Percentiles rank a stretch among this genome's conserved stretches.
Conservation (phyloP, 92 coral and sea anemone genomes). For the Porites divaricata region DNA sequence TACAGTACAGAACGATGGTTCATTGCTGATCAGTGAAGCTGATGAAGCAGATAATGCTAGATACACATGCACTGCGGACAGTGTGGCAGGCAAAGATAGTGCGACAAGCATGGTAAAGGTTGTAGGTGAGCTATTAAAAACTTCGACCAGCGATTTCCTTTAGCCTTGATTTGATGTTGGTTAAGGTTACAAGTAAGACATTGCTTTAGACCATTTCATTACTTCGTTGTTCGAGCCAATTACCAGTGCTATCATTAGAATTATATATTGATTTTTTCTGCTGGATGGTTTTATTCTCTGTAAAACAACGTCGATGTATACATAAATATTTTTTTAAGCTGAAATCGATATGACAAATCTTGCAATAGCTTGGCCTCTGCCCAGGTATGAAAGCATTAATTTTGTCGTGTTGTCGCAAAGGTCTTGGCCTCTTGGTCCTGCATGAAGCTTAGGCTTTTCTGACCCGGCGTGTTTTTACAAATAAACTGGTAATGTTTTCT, state of each 20-base stretch:
- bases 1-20: constrained; percentile 47
- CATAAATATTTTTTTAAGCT: too few species aligned
- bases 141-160: background rate
- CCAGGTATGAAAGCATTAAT: too few species aligned
- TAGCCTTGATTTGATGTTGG: background rate
- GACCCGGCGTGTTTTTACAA: too few species aligned
- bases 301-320: too few species aligned
- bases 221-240: too few species aligned
- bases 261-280: too few species aligned
- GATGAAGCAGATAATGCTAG: constrained; percentile 31
- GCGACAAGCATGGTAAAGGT: constrained; percentile 46
- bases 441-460: background rate
- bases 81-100: constrained; percentile 54
- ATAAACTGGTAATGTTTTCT: background rate
- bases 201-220: too few species aligned
- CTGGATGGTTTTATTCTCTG: too few species aligned
- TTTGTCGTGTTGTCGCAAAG: background rate
- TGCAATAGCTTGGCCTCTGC: too few species aligned
- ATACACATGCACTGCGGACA: constrained; percentile 67
- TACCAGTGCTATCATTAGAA: too few species aligned
- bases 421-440: background rate
- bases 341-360: too few species aligned
- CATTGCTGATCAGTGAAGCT: constrained; percentile 47
- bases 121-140: background rate
- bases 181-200: background rate